Evolutionary conservation across 1,140 invertebrate species (phyloP), one percentile per base, ranked within the genome.

Genomic region (Drosophila pseudoananassae): DNA sequence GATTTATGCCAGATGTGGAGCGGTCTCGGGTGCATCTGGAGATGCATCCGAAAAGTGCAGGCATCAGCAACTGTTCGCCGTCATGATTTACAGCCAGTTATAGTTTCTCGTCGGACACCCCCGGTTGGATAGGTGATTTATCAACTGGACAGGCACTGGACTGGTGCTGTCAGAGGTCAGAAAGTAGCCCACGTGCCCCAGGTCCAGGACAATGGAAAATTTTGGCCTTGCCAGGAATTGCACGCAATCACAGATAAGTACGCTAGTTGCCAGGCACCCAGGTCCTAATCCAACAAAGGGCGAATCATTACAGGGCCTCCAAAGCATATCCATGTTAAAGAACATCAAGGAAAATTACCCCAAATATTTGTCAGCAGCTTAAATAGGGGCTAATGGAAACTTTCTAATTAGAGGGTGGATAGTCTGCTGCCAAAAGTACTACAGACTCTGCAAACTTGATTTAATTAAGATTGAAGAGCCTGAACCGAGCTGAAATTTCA

Each of bases 1-100:
- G 54, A 55, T 46, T 54, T 65, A 71, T 70, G 54, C 31, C 59
- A 57, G 17, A 33, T 55, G 72, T 53, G 45, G 59, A 40, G 49
- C n/a, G 25, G 25, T 55, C 33, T n/a, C 17, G 52, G 55, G 46
- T 53, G 49, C 40, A 40, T 43, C 27, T 50, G 45, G 46, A 43
- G 40, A 43, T 43, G 4, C 33, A 66, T 51, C 56, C 15, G 47
- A 31, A 53, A 66, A 77, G 31, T 87, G 78, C 81, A 85, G 69
- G 45, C 40, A 40, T 85, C 82, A 66, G 54, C 74, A 75, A 47
- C 60, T 38, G 45, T 51, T 58, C 55, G 17, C 53, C 76, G 29
- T 59, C 61, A 57, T 61, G 59, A 75, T 81, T 72, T 63, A 82
- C 49, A 36, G 36, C 27, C 29, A 52, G 25, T 33, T 59, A 57